phyloP scores from a whole-genome alignment of 2,888 invertebrate genomes.

The Apodemia mormo region DNA sequence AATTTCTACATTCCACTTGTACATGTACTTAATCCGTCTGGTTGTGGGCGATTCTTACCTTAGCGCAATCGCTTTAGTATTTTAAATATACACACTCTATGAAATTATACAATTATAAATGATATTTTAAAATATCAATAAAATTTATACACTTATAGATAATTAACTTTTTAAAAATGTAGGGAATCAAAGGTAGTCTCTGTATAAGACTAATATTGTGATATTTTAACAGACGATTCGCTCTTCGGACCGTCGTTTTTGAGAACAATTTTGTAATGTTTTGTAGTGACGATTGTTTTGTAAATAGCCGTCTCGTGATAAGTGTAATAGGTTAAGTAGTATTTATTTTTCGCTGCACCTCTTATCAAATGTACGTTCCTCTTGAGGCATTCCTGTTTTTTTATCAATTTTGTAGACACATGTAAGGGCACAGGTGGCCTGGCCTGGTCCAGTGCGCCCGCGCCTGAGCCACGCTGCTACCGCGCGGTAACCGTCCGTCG shows the following conservation, averaged over 20 bases:
- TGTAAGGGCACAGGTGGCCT: not conserved
- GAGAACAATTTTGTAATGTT: conserved; percentile 29
- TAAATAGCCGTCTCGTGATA: not conserved
- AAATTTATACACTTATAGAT: conserved; percentile 16
- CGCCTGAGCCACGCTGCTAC: no score
- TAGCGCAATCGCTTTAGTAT: not conserved
- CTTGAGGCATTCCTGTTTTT: conserved; percentile 9
- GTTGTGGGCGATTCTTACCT: not conserved
- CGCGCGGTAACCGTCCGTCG: not conserved
- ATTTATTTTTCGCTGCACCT: conserved; percentile 30
- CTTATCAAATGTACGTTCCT: not conserved
- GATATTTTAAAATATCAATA: not conserved
- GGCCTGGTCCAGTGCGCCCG: no score
- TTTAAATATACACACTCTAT: conserved; percentile 16
- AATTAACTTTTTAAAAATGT: not conserved
- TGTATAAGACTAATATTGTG: conserved; percentile 20
- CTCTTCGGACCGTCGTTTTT: conserved; percentile 6
- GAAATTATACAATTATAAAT: conserved; percentile 18
- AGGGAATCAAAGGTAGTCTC: not conserved
- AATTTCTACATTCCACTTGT: not conserved
- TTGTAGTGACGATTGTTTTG: conserved; percentile 23
- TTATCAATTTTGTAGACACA: conserved; percentile 1
- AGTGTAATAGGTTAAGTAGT: conserved; percentile 33
- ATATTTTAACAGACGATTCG: conserved; percentile 19
- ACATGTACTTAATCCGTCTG: not conserved